Evolutionary conservation across 2,113 vertebrate species (phyloP), one percentile per base, ranked within the genome.

Genomic region (Atrichornis clamosus): DNA sequence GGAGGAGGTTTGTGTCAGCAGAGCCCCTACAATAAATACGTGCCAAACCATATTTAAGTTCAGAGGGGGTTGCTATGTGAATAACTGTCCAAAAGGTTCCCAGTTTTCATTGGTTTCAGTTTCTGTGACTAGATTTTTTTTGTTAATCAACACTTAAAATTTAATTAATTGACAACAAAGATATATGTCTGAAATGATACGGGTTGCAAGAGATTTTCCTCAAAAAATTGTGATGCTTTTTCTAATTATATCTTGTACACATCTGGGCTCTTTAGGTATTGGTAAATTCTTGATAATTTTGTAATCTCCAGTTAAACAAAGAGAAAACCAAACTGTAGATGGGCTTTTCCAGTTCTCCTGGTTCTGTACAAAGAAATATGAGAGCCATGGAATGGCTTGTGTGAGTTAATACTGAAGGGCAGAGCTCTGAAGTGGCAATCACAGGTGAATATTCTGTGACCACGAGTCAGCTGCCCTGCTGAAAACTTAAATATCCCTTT

Each of bases 321-420:
- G n/a, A 78, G 15, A 28, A 64, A 83, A 13, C 5, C 1, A 26
- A 76, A 28, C 27, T 32, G 52, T 11, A 2, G 18, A 3, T 23
- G 62, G 42, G 9, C 8, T 59, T 67, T 64, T 27, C 1, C 13
- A n/a, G 46, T 26, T 30, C 8, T n/a, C 4, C 52, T 84, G 26
- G 7, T 24, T 59, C 65, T 44, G 7, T 13, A 4, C 30, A 10
- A 32, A 55, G 33, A 37, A 4, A 7, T 3, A 1, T 0, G 22
- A 42, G 70, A 27, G 30, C 32, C 65, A 47, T 5, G 1, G 18
- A n/a, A 44, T 9, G 39, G 26, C 18, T 60, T 63, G 5, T 63
- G 44, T 11, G 65, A 87, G 70, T 50, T 28, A 35, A 41, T 13
- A 15, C n/a, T 16, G 59, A 30, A 17, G 37, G 73, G 68, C 68